Percentiles rank a stretch among this genome's conserved stretches.
These are phyloP conservation scores for Patella depressa DNA, from an alignment of 2,888 invertebrate genomes.

Conservation along the genomic window DNA sequence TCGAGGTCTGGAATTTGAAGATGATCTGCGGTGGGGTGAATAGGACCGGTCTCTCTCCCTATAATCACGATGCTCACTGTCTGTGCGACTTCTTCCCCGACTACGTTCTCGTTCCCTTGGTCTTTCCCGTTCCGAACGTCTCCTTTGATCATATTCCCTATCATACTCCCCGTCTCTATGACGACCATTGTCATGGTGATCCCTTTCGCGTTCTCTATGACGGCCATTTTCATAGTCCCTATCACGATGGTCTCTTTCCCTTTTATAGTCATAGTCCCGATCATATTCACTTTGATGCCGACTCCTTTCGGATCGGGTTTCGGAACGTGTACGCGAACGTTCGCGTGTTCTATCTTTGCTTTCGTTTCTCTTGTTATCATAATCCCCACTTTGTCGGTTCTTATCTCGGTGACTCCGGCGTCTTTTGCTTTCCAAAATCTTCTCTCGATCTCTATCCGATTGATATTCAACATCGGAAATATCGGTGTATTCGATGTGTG, in stretches of 20 bases:
- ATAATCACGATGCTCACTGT: neutral
- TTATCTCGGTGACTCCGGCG: neutral
- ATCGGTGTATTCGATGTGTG: neutral
- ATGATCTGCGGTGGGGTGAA: neutral
- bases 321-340: neutral
- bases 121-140: constrained; percentile 4
- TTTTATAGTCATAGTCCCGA: neutral
- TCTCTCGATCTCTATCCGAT: neutral
- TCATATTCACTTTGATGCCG: neutral
- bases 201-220: neutral
- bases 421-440: neutral
- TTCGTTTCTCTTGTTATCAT: neutral
- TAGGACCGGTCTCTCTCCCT: neutral
- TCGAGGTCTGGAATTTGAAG: neutral
- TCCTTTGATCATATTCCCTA: constrained; percentile 7
- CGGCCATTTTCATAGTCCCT: neutral
- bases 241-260: neutral
- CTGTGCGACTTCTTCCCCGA: neutral
- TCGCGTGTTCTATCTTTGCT: neutral
- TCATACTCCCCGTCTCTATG: constrained; percentile 4
- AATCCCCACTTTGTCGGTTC: neutral
- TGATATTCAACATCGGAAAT: neutral
- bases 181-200: neutral
- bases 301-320: neutral
- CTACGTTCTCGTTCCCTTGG: neutral